These are phyloP conservation scores for Tiliqua scincoides DNA, from an alignment of 2,113 vertebrate species.

Conservation along the genomic window DNA sequence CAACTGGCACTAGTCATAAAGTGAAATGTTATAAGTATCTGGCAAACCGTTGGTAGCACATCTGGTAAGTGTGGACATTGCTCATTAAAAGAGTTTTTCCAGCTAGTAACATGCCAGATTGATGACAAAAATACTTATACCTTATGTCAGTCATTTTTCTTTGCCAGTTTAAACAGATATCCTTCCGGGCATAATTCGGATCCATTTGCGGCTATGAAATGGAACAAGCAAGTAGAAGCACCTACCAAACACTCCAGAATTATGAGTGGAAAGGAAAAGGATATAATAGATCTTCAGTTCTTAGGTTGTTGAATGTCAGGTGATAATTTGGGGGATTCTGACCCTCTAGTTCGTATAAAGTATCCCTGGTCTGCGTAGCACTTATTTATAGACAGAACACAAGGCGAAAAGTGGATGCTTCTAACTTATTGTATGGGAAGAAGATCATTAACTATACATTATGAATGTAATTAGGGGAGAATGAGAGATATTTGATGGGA, in stretches of 20 bases:
- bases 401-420: neutral
- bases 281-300: neutral
- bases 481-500: neutral
- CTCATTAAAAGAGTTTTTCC: slow-evolving; percentile 56
- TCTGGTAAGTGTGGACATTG: slow-evolving; percentile 43
- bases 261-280: neutral
- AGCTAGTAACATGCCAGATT: slow-evolving; percentile 46
- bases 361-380: neutral
- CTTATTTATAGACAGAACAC: neutral
- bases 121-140: slow-evolving; percentile 67
- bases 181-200: slow-evolving; percentile 54
- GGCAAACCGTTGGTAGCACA: slow-evolving; percentile 46
- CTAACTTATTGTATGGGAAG: neutral
- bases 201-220: slow-evolving; percentile 47
- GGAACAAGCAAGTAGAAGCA: slow-evolving; percentile 46
- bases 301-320: neutral
- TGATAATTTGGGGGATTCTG: neutral
- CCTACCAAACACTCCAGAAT: slow-evolving; percentile 3
- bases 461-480: neutral
- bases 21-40: slow-evolving; percentile 46
- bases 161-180: slow-evolving; percentile 44
- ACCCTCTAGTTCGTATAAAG: neutral
- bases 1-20: slow-evolving; percentile 45
- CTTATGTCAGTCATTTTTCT: slow-evolving; percentile 56
- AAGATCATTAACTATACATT: neutral